Base-by-base conservation (phyloP, 2,888 invertebrate species). In the Rhagonycha lutea region DNA sequence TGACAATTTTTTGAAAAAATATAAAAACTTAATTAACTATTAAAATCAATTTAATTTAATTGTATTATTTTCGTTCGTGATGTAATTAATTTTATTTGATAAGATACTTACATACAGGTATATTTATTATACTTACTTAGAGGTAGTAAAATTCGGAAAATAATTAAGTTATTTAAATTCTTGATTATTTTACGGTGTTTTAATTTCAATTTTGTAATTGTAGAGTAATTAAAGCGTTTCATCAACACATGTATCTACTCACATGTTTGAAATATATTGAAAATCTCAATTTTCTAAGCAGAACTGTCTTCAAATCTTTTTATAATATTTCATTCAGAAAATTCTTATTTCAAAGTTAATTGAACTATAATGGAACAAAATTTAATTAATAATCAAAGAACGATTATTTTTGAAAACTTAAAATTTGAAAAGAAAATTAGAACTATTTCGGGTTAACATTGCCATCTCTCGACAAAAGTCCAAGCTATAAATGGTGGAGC, bases 81-180 rank as follows among this genome's bases (percentile, higher is more conserved):
- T 26, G 26, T 14, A 65, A 23, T 65, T 73, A 69, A 69, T 73
- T 73, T 69, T 73, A 73, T 73, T 69, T 72, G 32, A 32, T 32
- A 32, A 68, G 61, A 68, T 62, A 47, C 62, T 29, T 61, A n/a
- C n/a, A n/a, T n/a, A n/a, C n/a, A n/a, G n/a, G n/a, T n/a, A n/a
- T n/a, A 62, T 24, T 69, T 69, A 32, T 63, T 72, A 61, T 69
- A 32, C 69, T 29, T 69, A 65, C 68, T 73, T 69, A 69, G 47
- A 69, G 69, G 65, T 18, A 26, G 63, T 12, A 72, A 63, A 73
- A 69, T 74, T 65, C 60, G 14, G 9, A 62, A 70, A 74, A 70
- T 74, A 74, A 74, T 74, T 63, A 74, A 74, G 74, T 70, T 74
- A 74, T 74, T 74, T 74, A 74, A 70, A 32, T 65, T 65, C 70